These are phyloP conservation scores for Sinocyclocheilus rhinocerous DNA, from an alignment of 2,113 vertebrate species.

Conservation along the genomic window DNA sequence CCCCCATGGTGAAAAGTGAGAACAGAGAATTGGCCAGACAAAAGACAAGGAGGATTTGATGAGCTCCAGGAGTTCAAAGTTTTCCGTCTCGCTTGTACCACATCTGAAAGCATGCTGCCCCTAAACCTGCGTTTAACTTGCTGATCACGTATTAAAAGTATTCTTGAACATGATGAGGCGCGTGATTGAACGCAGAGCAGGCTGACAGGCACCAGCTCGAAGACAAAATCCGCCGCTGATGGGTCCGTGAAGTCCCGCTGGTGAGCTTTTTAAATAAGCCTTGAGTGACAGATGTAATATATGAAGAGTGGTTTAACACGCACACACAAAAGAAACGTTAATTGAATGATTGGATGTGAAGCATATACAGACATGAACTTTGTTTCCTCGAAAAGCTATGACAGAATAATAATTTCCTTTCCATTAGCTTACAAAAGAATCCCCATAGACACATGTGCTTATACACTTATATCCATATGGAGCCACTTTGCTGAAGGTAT, in stretches of 20 bases:
- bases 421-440: conserved; percentile 50
- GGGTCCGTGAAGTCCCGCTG: conserved; percentile 11
- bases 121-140: conserved; percentile 57
- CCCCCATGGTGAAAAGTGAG: conserved; percentile 62
- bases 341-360: conserved; percentile 52
- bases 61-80: conserved; percentile 67
- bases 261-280: conserved; percentile 4
- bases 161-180: conserved; percentile 58
- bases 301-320: conserved; percentile 56
- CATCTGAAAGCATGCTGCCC: conserved; percentile 65
- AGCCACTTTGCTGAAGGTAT: conserved; percentile 72
- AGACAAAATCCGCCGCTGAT: conserved; percentile 1
- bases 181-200: conserved; percentile 66
- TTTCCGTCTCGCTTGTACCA: conserved; percentile 50
- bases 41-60: conserved; percentile 62
- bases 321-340: conserved; percentile 59
- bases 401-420: conserved; percentile 56
- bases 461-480: conserved; percentile 71
- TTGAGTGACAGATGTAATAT: conserved; percentile 66
- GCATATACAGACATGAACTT: conserved; percentile 60
- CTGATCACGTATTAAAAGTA: conserved; percentile 33
- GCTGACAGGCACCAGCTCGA: conserved; percentile 62
- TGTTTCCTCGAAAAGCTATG: conserved; percentile 60
- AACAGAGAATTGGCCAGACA: conserved; percentile 68
- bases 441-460: conserved; percentile 60